Evolutionary conservation across 2,797 vertebrate species (phyloP), one percentile per base, ranked within the genome.

Genomic region (Eurystomus glaucurus): DNA sequence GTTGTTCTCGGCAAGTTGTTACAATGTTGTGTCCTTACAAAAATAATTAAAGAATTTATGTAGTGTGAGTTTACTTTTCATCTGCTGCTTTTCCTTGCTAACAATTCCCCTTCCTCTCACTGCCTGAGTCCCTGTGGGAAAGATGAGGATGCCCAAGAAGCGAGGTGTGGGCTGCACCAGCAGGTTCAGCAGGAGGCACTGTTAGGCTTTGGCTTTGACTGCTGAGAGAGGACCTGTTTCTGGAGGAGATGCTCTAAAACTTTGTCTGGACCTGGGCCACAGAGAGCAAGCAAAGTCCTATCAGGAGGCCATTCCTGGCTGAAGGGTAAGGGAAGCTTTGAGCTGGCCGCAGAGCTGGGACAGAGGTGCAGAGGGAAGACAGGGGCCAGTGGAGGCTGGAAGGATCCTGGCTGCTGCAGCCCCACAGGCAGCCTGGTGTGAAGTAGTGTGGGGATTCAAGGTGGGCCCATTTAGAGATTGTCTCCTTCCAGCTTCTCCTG

Each of bases 1-100:
- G 97, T 98, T 98, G 95, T 98, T 98, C 95, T 98, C 98, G 97
- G 97, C 96, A 91, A 97, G 92, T 97, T 89, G 96, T 93, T 94
- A 92, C 93, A 96, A 64, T 69, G 93, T 79, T 95, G 90, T 90
- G 97, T 96, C 96, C 96, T 98, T 97, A 96, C 96, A 96, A 97
- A 96, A 97, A 96, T 91, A 9, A 87, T 93, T 86, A 77, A 83
- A 77, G 90, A 84, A 94, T 98, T 96, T 96, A 95, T 97, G 92
- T 96, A 94, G 66, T 96, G 94, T 85, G 95, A 96, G 94, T 96
- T 96, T 97, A 91, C 91, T 94, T 97, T 96, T 96, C 48, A 79
- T 80, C 79, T 15, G 14, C 90, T 84, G 80, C 70, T 72, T 90
- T 81, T 77, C 14, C 11, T 85, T 45, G 31, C 86, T 70, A 54